Conservation (phyloP, 23 tunicate genomes). For the Halocynthia roretzi region DNA sequence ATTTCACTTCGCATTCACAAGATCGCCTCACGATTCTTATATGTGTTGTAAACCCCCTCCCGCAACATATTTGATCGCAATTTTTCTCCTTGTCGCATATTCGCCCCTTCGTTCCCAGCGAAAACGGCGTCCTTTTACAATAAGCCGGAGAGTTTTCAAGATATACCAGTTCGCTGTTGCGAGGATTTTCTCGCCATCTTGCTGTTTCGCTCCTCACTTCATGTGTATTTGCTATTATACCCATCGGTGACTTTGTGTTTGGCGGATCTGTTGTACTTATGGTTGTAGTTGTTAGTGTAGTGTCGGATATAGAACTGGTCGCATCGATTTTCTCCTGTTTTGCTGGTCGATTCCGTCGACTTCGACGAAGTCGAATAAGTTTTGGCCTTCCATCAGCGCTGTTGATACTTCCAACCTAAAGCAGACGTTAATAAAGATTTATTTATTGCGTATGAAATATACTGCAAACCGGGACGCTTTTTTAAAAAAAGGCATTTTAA, state of each 20-base stretch:
- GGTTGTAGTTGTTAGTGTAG: background rate
- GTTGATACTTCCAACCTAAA: slow-evolving; percentile 52
- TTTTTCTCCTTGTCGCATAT: slow-evolving; percentile 46
- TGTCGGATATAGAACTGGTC: background rate
- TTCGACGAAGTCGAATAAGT: slow-evolving; percentile 36
- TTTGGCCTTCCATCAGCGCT: slow-evolving; percentile 35
- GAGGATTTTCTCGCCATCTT: slow-evolving; percentile 21
- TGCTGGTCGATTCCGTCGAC: slow-evolving; percentile 23
- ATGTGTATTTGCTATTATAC: too few relatives aligned
- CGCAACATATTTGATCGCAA: slow-evolving; percentile 73
- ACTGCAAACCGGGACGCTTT: too few relatives aligned
- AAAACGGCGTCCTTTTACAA: slow-evolving; percentile 46
- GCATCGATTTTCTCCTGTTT: background rate
- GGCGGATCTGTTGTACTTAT: background rate
- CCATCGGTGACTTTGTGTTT: too few relatives aligned
- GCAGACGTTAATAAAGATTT: background rate
- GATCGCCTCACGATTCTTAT: slow-evolving; percentile 45
- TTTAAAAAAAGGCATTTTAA: too few relatives aligned
- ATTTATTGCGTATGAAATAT: too few relatives aligned
- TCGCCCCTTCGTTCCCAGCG: slow-evolving; percentile 77
- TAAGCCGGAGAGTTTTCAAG: slow-evolving; percentile 63
- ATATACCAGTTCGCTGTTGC: slow-evolving; percentile 73
- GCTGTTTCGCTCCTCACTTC: background rate
- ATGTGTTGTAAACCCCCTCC: slow-evolving; percentile 76
- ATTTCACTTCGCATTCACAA: slow-evolving; percentile 69